These are phyloP conservation scores for Saxicola maurus DNA, from an alignment of 2,797 vertebrate genomes.

Conservation along the genomic window DNA sequence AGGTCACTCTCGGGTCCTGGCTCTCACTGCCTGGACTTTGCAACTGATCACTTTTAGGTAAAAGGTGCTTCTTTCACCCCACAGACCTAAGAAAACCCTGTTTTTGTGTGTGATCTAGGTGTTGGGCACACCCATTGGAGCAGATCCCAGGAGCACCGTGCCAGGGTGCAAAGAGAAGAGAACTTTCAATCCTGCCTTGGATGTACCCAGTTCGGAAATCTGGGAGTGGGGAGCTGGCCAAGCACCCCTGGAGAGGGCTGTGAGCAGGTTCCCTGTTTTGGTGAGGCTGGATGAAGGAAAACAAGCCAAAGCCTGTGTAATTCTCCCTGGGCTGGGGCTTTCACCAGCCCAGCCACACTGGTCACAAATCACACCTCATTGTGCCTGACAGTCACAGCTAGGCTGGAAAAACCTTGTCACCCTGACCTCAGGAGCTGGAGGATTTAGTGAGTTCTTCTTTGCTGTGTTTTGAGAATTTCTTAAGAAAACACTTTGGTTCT, in stretches of 20 bases:
- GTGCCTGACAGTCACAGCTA: background rate
- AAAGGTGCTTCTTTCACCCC: background rate
- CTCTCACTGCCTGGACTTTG: background rate
- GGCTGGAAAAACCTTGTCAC: conserved; percentile 30
- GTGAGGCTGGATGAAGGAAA: background rate
- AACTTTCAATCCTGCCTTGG: background rate
- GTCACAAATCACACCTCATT: background rate
- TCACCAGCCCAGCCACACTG: background rate
- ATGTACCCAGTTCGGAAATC: background rate
- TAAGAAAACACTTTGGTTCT: conserved; percentile 45
- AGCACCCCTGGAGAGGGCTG: background rate
- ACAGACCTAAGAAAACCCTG: background rate
- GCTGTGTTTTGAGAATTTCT: conserved; percentile 35
- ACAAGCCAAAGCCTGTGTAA: background rate
- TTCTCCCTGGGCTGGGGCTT: background rate
- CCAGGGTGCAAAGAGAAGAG: background rate
- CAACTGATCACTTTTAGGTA: background rate
- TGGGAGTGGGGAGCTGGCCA: background rate
- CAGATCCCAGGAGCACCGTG: background rate
- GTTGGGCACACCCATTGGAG: background rate
- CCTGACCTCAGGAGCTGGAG: background rate
- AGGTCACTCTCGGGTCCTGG: background rate
- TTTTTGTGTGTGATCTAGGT: background rate
- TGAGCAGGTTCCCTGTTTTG: background rate
- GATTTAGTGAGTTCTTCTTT: background rate